phyloP scores from a whole-genome alignment of 2,888 invertebrate genomes.

The Drosophila austrosaltans region DNA sequence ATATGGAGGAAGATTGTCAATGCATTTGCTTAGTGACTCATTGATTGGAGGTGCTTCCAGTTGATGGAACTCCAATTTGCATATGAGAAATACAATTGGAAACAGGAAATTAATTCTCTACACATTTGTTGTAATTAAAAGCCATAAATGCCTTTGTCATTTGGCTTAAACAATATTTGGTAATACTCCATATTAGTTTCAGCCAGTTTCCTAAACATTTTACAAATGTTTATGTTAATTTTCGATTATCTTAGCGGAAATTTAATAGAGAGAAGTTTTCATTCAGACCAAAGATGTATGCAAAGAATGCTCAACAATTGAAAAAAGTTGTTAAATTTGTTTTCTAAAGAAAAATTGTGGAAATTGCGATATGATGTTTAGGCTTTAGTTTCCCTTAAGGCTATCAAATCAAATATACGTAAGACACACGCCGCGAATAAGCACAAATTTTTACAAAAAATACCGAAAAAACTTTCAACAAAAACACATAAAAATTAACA shows the following conservation, averaged over 20 bases:
- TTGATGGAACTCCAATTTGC: neutral
- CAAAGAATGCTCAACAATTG: neutral
- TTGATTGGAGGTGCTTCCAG: neutral
- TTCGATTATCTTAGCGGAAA: neutral
- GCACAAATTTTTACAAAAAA: neutral
- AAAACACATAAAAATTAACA: neutral
- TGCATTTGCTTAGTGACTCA: constrained; percentile 12
- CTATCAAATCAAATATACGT: neutral
- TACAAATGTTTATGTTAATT: too few species aligned
- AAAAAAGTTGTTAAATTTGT: neutral
- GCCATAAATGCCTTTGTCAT: neutral
- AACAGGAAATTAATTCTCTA: constrained; percentile 20
- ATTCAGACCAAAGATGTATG: neutral
- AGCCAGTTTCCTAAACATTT: neutral
- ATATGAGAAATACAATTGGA: neutral
- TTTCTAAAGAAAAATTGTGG: neutral
- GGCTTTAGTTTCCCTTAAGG: constrained; percentile 1
- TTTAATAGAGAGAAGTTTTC: neutral
- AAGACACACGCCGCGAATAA: constrained; percentile 2
- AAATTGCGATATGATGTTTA: neutral
- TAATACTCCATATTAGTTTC: neutral
- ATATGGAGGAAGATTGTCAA: neutral
- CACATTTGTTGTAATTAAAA: constrained; percentile 10
- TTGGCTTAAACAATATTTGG: neutral
- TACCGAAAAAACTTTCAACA: neutral